Percentiles rank a stretch among this genome's conserved stretches.
phyloP scores from a whole-genome alignment of 2,113 vertebrate genomes.

The Pollachius pollachius region DNA sequence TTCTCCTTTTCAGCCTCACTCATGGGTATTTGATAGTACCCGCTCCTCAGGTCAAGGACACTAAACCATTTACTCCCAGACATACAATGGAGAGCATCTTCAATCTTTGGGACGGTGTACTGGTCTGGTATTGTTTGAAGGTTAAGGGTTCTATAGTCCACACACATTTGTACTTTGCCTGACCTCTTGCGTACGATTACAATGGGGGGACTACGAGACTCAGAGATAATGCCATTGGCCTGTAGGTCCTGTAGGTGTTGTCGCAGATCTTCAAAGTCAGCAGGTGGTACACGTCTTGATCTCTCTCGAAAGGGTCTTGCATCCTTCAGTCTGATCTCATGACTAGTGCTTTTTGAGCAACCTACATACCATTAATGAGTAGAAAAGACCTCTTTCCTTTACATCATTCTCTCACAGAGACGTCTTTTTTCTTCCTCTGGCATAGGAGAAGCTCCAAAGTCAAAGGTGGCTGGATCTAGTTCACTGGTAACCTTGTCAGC shows the following conservation, averaged over 20 bases:
- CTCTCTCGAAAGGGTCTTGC: slow-evolving; percentile 18
- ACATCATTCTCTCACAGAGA: slow-evolving; percentile 10
- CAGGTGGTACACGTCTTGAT: background rate
- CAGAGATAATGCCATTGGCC: background rate
- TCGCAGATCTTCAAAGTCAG: background rate
- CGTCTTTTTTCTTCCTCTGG: slow-evolving; percentile 8
- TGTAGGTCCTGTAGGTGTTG: background rate
- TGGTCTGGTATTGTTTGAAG: background rate
- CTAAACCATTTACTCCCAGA: background rate
- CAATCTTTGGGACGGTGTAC: background rate
- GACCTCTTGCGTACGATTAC: background rate
- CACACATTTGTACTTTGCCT: background rate
- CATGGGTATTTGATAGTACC: slow-evolving; percentile 1
- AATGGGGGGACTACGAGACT: background rate
- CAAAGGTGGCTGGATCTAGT: background rate
- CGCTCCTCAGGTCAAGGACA: background rate
- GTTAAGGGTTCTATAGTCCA: background rate
- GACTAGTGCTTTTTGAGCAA: slow-evolving; percentile 18
- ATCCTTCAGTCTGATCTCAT: slow-evolving; percentile 26
- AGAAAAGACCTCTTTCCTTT: slow-evolving; percentile 24
- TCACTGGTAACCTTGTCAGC: background rate
- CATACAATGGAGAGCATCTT: background rate
- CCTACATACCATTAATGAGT: slow-evolving; percentile 18
- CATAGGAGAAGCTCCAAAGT: slow-evolving; percentile 20
- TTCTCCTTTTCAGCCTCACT: background rate